Conservation (phyloP, 2,888 invertebrate species). For the Andrena dorsata region DNA sequence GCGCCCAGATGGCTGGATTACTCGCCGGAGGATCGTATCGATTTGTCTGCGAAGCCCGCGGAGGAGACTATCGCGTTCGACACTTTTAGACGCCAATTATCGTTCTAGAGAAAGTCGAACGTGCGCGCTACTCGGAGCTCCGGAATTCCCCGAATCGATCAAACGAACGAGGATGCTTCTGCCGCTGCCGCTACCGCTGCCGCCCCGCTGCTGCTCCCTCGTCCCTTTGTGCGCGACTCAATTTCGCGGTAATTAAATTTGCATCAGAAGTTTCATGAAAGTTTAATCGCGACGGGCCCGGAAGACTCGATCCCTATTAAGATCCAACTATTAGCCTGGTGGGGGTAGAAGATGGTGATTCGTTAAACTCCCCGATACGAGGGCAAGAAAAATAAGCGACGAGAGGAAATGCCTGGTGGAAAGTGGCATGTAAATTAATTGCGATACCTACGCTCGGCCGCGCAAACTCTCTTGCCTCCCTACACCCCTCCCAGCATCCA, state of each 20-base stretch:
- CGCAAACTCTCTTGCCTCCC: background rate
- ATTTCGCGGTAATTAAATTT: conserved; percentile 62
- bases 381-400: background rate
- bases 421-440: conserved; percentile 52
- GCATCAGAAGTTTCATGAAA: conserved; percentile 57
- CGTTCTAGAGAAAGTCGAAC: conserved; percentile 13
- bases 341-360: conserved; percentile 17
- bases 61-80: background rate
- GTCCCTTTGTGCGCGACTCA: conserved; percentile 45
- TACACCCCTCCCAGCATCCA: background rate
- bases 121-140: conserved; percentile 13
- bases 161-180: conserved; percentile 17
- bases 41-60: conserved; percentile 36
- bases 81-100: conserved; percentile 26
- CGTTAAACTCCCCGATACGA: conserved; percentile 45
- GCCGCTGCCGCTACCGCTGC: background rate
- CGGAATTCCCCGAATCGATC: conserved; percentile 46
- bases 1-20: conserved; percentile 16
- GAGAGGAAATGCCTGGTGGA: conserved; percentile 18
- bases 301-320: conserved; percentile 11
- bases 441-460: conserved; percentile 29
- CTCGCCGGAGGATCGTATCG: conserved; percentile 47
- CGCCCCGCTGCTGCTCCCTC: background rate
- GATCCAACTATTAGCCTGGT: conserved; percentile 36
- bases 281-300: conserved; percentile 56